Evolutionary conservation across 2,888 invertebrate species (phyloP).

Genomic region (Lymantria dispar): DNA sequence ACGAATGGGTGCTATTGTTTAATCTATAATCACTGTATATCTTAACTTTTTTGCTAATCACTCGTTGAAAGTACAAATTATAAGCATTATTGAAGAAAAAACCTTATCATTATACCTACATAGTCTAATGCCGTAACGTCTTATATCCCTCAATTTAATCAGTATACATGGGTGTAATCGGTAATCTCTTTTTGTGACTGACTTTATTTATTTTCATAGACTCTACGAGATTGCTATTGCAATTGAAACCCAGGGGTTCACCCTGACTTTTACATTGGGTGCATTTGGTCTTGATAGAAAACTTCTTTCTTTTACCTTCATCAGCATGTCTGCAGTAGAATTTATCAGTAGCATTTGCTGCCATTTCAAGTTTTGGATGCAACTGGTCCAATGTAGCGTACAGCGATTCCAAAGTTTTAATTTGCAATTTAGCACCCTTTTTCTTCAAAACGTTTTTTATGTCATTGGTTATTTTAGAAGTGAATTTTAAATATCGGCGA

Average conservation of each 20-base stretch:
- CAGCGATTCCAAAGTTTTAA: slow-evolving; percentile 46
- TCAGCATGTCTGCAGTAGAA: slow-evolving; percentile 52
- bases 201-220: neutral
- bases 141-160: slow-evolving; percentile 23
- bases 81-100: neutral
- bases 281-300: slow-evolving; percentile 33
- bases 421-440: slow-evolving; percentile 42
- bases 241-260: slow-evolving; percentile 22
- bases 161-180: slow-evolving; percentile 44
- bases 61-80: too few relatives aligned
- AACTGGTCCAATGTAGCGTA: slow-evolving; percentile 50
- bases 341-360: slow-evolving; percentile 39
- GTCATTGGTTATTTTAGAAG: slow-evolving; percentile 62
- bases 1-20: too few relatives aligned
- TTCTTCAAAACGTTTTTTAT: slow-evolving; percentile 59
- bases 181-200: slow-evolving; percentile 24
- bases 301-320: slow-evolving; percentile 54
- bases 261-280: slow-evolving; percentile 12
- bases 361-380: slow-evolving; percentile 37
- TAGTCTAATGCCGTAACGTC: slow-evolving; percentile 16
- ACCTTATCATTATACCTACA: slow-evolving; percentile 26
- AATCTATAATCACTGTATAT: too few relatives aligned
- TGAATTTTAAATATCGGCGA: slow-evolving; percentile 62
- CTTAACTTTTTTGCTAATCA: too few relatives aligned
- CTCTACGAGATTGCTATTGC: neutral